A percentile compares a stretch with the other conserved stretches of the same genome.
Evolutionary conservation across 2,113 vertebrate genomes (phyloP).

Genomic region (Sinocyclocheilus anophthalmus): DNA sequence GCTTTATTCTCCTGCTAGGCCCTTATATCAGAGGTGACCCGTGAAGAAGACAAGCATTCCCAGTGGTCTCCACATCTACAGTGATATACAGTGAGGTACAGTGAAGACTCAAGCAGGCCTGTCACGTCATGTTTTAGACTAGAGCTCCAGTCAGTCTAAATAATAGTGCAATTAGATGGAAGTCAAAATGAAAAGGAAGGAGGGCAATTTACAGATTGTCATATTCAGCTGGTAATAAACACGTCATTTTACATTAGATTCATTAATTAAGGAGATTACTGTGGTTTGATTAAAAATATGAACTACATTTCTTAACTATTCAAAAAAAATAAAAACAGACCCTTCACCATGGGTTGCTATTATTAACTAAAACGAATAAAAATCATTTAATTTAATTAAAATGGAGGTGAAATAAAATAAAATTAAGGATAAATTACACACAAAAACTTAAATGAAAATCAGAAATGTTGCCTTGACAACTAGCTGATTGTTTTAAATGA

Average conservation of each 20-base stretch:
- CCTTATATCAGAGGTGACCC: neutral
- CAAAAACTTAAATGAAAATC: too few relatives aligned
- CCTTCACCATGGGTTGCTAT: neutral
- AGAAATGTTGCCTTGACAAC: too few relatives aligned
- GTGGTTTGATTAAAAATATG: neutral
- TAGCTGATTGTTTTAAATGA: too few relatives aligned
- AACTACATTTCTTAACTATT: neutral
- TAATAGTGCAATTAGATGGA: neutral
- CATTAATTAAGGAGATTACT: neutral
- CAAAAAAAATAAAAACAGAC: neutral
- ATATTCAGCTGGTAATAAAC: neutral
- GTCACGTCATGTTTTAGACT: neutral
- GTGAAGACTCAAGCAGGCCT: neutral
- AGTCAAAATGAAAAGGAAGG: neutral
- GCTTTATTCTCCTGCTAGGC: neutral
- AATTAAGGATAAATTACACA: neutral
- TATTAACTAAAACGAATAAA: neutral
- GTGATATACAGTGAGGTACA: neutral
- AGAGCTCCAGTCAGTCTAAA: neutral
- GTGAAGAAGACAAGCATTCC: neutral
- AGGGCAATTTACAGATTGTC: neutral
- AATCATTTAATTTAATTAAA: neutral
- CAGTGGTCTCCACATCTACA: neutral
- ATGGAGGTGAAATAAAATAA: neutral
- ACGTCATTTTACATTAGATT: too few relatives aligned